Evolutionary conservation across 2,888 invertebrate species (phyloP).

Genomic region (Cryptops parisi): DNA sequence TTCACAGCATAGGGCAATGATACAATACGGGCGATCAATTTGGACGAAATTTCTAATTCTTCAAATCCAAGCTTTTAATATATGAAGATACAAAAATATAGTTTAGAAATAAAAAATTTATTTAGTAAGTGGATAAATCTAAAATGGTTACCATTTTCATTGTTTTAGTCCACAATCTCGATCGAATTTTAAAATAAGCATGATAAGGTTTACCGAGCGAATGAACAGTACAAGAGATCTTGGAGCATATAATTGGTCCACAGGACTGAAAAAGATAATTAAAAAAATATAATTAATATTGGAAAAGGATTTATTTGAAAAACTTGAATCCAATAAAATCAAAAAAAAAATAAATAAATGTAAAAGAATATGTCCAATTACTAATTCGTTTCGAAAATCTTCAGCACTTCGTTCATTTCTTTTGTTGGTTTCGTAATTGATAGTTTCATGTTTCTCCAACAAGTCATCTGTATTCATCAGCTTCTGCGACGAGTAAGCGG

Average conservation of each 20-base stretch:
- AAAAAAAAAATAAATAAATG: neutral
- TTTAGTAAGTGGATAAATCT: too few relatives aligned
- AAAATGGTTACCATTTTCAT: conserved; percentile 70
- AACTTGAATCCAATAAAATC: neutral
- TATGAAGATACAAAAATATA: too few relatives aligned
- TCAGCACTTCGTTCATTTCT: conserved; percentile 4
- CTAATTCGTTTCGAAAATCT: conserved; percentile 15
- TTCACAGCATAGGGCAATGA: too few relatives aligned
- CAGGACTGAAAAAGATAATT: conserved; percentile 42
- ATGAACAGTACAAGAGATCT: conserved; percentile 58
- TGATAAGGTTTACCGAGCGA: conserved; percentile 55
- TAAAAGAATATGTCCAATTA: conserved; percentile 6
- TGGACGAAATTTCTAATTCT: too few relatives aligned
- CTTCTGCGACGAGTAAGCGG: neutral
- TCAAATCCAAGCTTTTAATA: too few relatives aligned
- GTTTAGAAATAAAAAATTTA: too few relatives aligned
- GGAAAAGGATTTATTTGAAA: neutral
- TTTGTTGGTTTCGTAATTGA: too few relatives aligned
- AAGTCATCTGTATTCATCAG: conserved; percentile 6
- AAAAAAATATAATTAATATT: neutral
- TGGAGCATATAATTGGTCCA: conserved; percentile 54
- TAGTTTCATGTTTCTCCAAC: too few relatives aligned
- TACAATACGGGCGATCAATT: too few relatives aligned
- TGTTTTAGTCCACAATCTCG: conserved; percentile 65
- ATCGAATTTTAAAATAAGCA: conserved; percentile 52